phyloP scores from a whole-genome alignment of 2,888 invertebrate genomes.

The Rhagium mordax region DNA sequence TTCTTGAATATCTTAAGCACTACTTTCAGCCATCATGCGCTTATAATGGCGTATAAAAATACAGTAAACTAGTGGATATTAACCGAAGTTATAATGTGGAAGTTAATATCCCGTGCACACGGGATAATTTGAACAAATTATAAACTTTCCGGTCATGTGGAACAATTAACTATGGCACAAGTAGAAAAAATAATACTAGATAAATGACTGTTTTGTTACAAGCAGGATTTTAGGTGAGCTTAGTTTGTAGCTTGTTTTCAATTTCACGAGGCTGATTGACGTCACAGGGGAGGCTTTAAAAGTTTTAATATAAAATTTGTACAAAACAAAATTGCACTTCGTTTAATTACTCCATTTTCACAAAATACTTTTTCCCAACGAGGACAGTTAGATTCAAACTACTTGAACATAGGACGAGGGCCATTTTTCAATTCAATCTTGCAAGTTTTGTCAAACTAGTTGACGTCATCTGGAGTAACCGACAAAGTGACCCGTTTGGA shows the following conservation, averaged over 20 bases:
- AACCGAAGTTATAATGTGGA: not conserved
- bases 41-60: not conserved
- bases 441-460: no score
- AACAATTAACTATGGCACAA: not conserved
- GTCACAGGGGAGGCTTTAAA: not conserved
- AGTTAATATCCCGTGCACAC: not conserved
- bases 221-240: not conserved
- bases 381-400: no score
- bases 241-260: not conserved
- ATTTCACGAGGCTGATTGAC: not conserved
- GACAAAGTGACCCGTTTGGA: no score
- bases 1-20: not conserved
- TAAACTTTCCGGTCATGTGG: not conserved
- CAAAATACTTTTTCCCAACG: no score
- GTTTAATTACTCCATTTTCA: no score
- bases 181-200: not conserved
- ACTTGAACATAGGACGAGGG: no score
- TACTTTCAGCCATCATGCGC: not conserved
- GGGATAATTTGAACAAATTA: conserved; percentile 5
- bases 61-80: not conserved
- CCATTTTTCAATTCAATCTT: no score
- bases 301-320: no score
- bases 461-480: no score
- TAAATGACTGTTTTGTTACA: not conserved
- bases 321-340: no score